These are phyloP conservation scores for Psophia crepitans DNA, from an alignment of 2,113 vertebrate genomes.

Conservation along the genomic window DNA sequence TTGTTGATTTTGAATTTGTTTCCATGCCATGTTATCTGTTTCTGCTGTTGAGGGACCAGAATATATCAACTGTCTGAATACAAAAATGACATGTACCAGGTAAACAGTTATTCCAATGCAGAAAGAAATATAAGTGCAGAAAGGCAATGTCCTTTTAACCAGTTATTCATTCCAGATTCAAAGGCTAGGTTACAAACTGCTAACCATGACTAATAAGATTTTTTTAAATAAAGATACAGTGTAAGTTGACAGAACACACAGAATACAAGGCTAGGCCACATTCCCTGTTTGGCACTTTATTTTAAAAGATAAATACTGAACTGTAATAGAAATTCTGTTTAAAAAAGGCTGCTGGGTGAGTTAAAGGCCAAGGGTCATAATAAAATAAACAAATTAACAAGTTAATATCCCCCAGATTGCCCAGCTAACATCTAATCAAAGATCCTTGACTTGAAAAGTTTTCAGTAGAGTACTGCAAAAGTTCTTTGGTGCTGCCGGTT, in stretches of 20 bases:
- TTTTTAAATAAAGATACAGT: not conserved
- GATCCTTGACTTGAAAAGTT: not conserved
- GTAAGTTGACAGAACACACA: not conserved
- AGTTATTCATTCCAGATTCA: constrained; percentile 1
- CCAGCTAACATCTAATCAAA: constrained; percentile 30
- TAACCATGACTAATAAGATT: constrained; percentile 5
- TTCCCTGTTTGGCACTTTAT: not conserved
- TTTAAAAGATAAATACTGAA: constrained; percentile 2
- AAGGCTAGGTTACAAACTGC: constrained; percentile 12
- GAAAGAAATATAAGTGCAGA: not conserved
- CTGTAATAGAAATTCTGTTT: not conserved
- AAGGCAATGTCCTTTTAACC: constrained; percentile 5
- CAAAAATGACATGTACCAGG: not conserved
- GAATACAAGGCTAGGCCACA: not conserved
- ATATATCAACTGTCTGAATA: not conserved
- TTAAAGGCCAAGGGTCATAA: not conserved
- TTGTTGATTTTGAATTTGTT: not conserved
- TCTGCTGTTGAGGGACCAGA: not conserved
- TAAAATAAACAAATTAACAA: constrained; percentile 2
- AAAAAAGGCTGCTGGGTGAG: not conserved
- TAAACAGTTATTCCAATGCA: not conserved
- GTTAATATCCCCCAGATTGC: not conserved
- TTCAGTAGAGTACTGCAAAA: not conserved
- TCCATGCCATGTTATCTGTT: not conserved
- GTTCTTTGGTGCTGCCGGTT: not conserved